Conservation (phyloP, 2,113 vertebrate genomes). For the Pangasianodon hypophthalmus region DNA sequence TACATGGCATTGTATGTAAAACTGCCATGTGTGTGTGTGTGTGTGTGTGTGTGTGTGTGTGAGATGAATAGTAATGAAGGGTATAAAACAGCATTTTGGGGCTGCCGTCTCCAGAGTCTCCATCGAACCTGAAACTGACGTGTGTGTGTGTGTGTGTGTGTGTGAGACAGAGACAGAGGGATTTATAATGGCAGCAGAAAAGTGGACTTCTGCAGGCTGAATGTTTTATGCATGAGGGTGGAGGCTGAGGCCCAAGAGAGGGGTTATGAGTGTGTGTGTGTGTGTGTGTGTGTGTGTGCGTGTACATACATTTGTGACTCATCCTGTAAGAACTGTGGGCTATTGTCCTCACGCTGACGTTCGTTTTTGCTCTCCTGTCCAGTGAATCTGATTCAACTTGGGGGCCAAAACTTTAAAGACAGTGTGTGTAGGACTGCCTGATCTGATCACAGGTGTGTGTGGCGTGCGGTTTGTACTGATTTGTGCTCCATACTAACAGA, state of each 20-base stretch:
- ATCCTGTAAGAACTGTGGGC: constrained; percentile 22
- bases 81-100: constrained; percentile 22
- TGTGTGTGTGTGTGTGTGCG: constrained; percentile 42
- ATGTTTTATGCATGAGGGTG: constrained; percentile 74
- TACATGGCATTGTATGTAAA: background rate
- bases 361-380: background rate
- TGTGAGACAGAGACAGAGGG: constrained; percentile 38
- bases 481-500: background rate
- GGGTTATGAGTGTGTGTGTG: constrained; percentile 46
- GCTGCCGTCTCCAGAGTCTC: constrained; percentile 2
- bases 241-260: constrained; percentile 61
- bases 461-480: background rate
- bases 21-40: constrained; percentile 37
- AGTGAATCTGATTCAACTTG: background rate
- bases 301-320: background rate
- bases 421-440: constrained; percentile 2
- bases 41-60: constrained; percentile 42
- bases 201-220: constrained; percentile 59
- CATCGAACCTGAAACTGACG: background rate
- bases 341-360: constrained; percentile 2
- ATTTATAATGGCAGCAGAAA: constrained; percentile 47
- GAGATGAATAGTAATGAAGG: constrained; percentile 29
- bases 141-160: constrained; percentile 35
- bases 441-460: constrained; percentile 9
- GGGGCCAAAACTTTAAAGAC: background rate